Evolutionary conservation across 2,113 vertebrate species (phyloP).

Genomic region (Nothobranchius kuhntae): DNA sequence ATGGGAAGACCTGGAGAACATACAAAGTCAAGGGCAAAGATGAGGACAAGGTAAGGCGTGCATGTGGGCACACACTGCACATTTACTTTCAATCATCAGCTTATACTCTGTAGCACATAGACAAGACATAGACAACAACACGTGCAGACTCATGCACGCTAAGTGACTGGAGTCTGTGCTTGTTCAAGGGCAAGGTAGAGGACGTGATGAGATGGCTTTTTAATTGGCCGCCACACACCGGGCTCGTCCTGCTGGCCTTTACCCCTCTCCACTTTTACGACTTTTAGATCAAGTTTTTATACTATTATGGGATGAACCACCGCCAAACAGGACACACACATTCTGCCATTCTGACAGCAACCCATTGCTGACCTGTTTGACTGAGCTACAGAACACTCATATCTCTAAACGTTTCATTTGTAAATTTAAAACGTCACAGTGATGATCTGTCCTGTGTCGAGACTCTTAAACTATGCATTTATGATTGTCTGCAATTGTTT

Average conservation of each 20-base stretch:
- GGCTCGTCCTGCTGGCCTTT: constrained; percentile 59
- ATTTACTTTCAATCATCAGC: neutral
- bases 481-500: neutral
- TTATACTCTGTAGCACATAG: constrained; percentile 21
- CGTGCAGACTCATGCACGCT: constrained; percentile 26
- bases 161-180: constrained; percentile 78
- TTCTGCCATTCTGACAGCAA: constrained; percentile 75
- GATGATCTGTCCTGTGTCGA: too few species aligned
- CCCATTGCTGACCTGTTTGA: constrained; percentile 49
- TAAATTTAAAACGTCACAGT: constrained; percentile 27
- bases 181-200: constrained; percentile 89
- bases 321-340: constrained; percentile 57
- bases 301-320: constrained; percentile 75
- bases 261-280: constrained; percentile 69
- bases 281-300: constrained; percentile 77
- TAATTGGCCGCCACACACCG: constrained; percentile 75
- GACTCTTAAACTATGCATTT: neutral
- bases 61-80: constrained; percentile 13
- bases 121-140: constrained; percentile 6
- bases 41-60: constrained; percentile 91
- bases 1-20: constrained; percentile 93
- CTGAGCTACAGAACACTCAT: constrained; percentile 33
- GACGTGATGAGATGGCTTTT: constrained; percentile 88
- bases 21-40: constrained; percentile 94
- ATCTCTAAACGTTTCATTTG: constrained; percentile 30